Base-by-base conservation (phyloP, 2,888 invertebrate species). In the Leucophenga maculata region DNA sequence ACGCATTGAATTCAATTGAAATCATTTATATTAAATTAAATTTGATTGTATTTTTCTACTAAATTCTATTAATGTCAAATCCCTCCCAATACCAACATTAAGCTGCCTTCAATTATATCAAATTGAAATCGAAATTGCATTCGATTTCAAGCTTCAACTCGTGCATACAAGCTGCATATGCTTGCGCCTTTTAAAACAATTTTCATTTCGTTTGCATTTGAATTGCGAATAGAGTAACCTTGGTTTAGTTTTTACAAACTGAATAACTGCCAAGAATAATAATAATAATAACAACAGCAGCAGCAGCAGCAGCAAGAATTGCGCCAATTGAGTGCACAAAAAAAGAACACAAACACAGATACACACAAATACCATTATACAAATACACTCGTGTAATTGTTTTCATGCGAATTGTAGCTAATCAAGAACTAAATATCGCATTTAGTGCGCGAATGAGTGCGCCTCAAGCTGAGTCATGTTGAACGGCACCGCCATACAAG, bases 231-330 rank as follows among this genome's bases (percentile, higher is more conserved):
- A 4, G n/a, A n/a, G 39, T 67, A 76, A 70, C 78, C 78, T 77
- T 78, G 75, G 71, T 71, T 72, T 70, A 70, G 71, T 70, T 75
- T 77, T 67, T 62, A n/a, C 67, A 75, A 72, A 57, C 64, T 65
- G 65, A 77, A 74, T 69, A 72, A 66, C 69, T 52, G 67, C 57
- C 59, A 64, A 65, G 14, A 50, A 55, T 16, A 57, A 31, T 32
- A 50, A 69, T n/a, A 31, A 48, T 48, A 48, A 68, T 65, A 68
- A 55, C 26, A 31, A 8, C 50, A 57, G 54, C 22, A 64, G 20
- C 44, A 31, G 4, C 20, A 64, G 22, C 50, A 65, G 11, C 65
- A 65, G 46, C 59, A 59, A 54, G 52, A 68, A 62, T 50, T 52
- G 16, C 62, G 50, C 1, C 20, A 50, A 22, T 26, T n/a, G 39